Percentiles rank a stretch among this genome's conserved stretches.
Conservation (phyloP, 2,888 invertebrate species). For the Chironomus tentans region DNA sequence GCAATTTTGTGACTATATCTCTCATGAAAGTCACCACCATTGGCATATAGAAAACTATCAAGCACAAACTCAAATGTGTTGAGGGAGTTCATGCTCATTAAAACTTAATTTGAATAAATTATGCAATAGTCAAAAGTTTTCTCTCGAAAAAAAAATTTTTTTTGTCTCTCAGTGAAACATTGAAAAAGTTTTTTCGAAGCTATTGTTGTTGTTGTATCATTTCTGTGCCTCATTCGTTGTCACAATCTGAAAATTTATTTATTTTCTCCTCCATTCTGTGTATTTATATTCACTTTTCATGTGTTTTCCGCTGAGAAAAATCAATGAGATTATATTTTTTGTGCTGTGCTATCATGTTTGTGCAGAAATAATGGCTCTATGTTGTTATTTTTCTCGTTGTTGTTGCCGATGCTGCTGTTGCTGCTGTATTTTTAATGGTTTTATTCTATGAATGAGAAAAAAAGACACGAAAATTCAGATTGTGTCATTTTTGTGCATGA, state of each 20-base stretch:
- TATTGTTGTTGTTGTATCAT: neutral
- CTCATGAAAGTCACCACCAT: neutral
- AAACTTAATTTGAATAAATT: conserved; percentile 12
- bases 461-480: neutral
- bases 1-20: neutral
- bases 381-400: neutral
- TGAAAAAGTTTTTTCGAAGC: neutral
- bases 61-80: neutral
- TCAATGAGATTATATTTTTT: conserved; percentile 6
- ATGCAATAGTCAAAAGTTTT: conserved; percentile 3
- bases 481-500: neutral
- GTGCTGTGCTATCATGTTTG: neutral
- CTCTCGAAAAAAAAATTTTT: neutral
- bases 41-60: neutral
- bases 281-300: neutral
- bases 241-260: neutral
- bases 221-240: neutral
- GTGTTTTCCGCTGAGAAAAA: conserved; percentile 1
- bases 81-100: conserved; percentile 1
- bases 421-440: conserved; percentile 9
- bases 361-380: conserved; percentile 5
- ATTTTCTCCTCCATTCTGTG: neutral
- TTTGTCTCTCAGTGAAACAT: neutral
- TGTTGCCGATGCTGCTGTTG: neutral
- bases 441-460: neutral